Percentiles rank a stretch among this genome's conserved stretches.
Conservation (phyloP, 2,797 vertebrate species). For the Alectoris magna region DNA sequence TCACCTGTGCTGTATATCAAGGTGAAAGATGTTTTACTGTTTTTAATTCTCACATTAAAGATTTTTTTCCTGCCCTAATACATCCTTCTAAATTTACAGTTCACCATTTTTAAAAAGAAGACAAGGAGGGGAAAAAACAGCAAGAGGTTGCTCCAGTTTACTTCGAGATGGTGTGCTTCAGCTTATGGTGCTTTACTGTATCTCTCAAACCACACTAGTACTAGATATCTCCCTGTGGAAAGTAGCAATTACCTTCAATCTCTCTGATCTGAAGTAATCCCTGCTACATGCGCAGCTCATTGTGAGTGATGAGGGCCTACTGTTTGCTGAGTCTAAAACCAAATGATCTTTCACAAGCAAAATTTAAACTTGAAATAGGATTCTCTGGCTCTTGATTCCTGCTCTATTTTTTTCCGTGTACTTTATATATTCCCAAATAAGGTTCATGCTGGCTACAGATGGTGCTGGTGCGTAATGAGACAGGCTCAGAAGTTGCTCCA, state of each 20-base stretch:
- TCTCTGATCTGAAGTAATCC: constrained; percentile 93
- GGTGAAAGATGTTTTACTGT: background rate
- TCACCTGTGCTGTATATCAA: background rate
- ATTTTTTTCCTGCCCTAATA: background rate
- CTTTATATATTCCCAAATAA: constrained; percentile 97
- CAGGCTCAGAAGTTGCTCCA: constrained; percentile 83
- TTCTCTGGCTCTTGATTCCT: constrained; percentile 92
- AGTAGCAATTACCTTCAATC: constrained; percentile 90
- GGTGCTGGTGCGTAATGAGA: constrained; percentile 94
- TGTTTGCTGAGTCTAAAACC: constrained; percentile 97
- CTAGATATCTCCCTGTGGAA: constrained; percentile 83
- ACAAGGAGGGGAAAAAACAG: constrained; percentile 10
- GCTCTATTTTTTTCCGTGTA: constrained; percentile 91
- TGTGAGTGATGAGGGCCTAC: constrained; percentile 94
- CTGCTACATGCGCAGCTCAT: constrained; percentile 91
- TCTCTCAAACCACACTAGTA: constrained; percentile 74
- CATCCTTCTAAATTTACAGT: background rate
- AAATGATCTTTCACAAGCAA: constrained; percentile 98
- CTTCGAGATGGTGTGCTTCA: constrained; percentile 40
- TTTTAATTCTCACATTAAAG: background rate
- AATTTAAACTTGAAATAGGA: constrained; percentile 99
- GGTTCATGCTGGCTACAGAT: constrained; percentile 93
- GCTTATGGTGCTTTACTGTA: constrained; percentile 65
- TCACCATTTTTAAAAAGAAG: background rate
- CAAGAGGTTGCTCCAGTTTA: constrained; percentile 39